These are phyloP conservation scores for Nixonia krombeini DNA, from an alignment of 1,140 invertebrate genomes.

Conservation along the genomic window DNA sequence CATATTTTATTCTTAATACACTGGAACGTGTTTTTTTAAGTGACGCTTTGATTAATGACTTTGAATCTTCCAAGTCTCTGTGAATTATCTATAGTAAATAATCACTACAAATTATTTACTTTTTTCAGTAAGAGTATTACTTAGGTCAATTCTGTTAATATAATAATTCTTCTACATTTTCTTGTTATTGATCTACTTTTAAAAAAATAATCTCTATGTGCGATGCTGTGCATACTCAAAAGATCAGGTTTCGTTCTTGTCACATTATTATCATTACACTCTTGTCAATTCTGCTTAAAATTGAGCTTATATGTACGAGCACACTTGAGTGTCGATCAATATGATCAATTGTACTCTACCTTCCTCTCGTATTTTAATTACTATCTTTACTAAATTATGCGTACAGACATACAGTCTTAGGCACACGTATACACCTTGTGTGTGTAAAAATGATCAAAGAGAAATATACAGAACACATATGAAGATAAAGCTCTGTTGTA, in stretches of 20 bases:
- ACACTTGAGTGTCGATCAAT: conserved; percentile 42
- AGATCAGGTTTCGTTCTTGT: conserved; percentile 20
- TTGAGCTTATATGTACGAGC: conserved; percentile 43
- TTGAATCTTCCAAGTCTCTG: too few relatives aligned
- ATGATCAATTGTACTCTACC: conserved; percentile 12
- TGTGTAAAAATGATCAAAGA: conserved; percentile 47
- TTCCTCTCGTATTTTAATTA: conserved; percentile 17
- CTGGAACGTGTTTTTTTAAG: too few relatives aligned
- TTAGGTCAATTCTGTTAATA: conserved; percentile 18
- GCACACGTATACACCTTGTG: conserved; percentile 26
- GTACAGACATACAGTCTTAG: conserved; percentile 5
- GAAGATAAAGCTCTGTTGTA: too few relatives aligned
- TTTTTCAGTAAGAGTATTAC: too few relatives aligned
- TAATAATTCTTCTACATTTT: too few relatives aligned
- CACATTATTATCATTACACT: conserved; percentile 27
- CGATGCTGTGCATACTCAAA: conserved; percentile 9
- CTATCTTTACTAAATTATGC: conserved; percentile 12
- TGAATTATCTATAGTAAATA: too few relatives aligned
- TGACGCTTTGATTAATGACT: too few relatives aligned
- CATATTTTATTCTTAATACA: too few relatives aligned
- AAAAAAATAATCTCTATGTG: conserved; percentile 40
- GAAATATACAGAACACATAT: too few relatives aligned
- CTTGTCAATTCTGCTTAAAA: conserved; percentile 30
- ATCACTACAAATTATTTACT: too few relatives aligned
- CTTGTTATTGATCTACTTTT: too few relatives aligned